A percentile compares a stretch with the other conserved stretches of the same genome.
phyloP scores from a whole-genome alignment of 2,113 vertebrate genomes.

The Campylorhamphus procurvoides region DNA sequence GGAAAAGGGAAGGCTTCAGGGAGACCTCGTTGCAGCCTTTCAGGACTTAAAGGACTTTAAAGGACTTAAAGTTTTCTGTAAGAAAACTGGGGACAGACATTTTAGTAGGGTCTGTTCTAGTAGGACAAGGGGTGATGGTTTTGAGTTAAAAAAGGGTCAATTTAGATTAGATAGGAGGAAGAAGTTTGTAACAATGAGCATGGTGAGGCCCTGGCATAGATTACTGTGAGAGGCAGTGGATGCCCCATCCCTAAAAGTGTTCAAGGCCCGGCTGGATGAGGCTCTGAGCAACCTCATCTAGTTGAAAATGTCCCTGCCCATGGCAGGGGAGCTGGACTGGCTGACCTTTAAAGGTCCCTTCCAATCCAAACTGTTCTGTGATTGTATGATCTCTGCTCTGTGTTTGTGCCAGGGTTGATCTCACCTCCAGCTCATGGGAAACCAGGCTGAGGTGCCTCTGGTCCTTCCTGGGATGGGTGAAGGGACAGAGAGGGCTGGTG shows the following conservation, averaged over 20 bases:
- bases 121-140: neutral
- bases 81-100: neutral
- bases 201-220: neutral
- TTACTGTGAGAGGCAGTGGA: neutral
- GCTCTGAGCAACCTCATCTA: neutral
- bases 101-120: neutral
- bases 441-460: neutral
- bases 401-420: neutral
- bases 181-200: neutral
- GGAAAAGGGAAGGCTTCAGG: neutral
- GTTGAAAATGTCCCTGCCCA: neutral
- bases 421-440: neutral
- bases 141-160: neutral
- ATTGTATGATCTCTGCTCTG: neutral
- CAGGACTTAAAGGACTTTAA: neutral
- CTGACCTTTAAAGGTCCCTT: neutral
- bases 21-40: neutral
- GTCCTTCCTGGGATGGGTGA: neutral
- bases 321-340: neutral
- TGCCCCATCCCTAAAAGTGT: neutral
- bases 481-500: neutral
- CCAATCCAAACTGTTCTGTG: neutral
- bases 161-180: neutral
- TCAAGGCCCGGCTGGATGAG: neutral
- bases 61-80: too few species aligned